Conservation (phyloP, 1,140 invertebrate species). For the Drosophila pseudoananassae region DNA sequence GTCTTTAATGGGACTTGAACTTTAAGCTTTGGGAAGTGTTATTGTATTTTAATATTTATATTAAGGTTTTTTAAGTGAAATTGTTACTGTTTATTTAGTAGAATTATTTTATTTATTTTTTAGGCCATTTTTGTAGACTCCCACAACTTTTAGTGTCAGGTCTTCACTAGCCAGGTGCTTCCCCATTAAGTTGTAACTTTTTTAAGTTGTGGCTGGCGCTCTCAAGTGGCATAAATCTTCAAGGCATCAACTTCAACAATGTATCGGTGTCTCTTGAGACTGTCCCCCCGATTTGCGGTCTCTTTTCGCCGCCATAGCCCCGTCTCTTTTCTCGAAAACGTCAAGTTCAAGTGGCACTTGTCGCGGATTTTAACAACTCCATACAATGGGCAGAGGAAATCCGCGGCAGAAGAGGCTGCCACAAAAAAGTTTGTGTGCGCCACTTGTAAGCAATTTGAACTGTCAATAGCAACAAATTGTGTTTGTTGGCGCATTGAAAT, state of each 20-base stretch:
- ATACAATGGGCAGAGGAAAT: conserved; percentile 56
- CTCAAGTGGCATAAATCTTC: conserved; percentile 58
- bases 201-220: conserved; percentile 40
- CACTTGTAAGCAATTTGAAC: conserved; percentile 73
- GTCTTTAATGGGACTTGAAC: background rate
- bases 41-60: background rate
- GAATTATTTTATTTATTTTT: background rate
- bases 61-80: background rate
- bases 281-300: conserved; percentile 19
- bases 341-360: conserved; percentile 74
- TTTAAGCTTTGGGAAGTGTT: background rate
- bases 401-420: conserved; percentile 26
- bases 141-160: conserved; percentile 2
- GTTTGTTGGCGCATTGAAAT: conserved; percentile 48
- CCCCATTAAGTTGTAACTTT: conserved; percentile 36
- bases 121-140: background rate
- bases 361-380: conserved; percentile 76
- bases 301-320: conserved; percentile 4
- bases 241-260: conserved; percentile 52
- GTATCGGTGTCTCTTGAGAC: conserved; percentile 56
- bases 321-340: conserved; percentile 30
- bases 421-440: conserved; percentile 49
- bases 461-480: conserved; percentile 57
- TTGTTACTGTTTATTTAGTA: background rate
- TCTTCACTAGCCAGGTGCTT: conserved; percentile 19